Percentiles rank a stretch among this genome's conserved stretches.
These are phyloP conservation scores for Amphipyra berbera DNA, from an alignment of 2,888 invertebrate genomes.

Conservation along the genomic window DNA sequence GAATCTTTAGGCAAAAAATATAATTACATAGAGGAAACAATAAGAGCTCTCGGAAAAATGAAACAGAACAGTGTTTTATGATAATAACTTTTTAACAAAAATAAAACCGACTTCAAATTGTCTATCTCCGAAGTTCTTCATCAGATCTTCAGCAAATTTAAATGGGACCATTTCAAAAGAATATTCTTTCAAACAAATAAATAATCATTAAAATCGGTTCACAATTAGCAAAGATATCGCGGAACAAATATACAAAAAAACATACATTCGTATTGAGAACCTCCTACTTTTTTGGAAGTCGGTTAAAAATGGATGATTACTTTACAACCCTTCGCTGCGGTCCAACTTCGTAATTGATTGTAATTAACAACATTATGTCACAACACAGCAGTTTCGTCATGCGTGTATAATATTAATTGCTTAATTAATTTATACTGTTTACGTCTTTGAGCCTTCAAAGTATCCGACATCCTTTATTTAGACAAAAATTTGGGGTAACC, in stretches of 20 bases:
- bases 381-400: conserved; percentile 52
- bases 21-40: conserved; percentile 1
- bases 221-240: no score
- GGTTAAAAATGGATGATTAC: conserved; percentile 44
- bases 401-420: conserved; percentile 55
- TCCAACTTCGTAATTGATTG: conserved; percentile 57
- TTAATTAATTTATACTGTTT: conserved; percentile 44
- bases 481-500: conserved; percentile 1
- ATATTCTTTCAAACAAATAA: no score
- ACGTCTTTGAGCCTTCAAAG: conserved; percentile 23
- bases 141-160: no score
- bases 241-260: no score
- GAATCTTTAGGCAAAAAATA: neutral
- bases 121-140: no score
- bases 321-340: conserved; percentile 31
- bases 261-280: no score
- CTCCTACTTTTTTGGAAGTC: no score
- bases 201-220: no score
- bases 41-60: conserved; percentile 9
- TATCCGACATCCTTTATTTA: conserved; percentile 21
- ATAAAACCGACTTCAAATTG: no score
- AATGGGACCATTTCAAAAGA: no score
- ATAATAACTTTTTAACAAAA: no score
- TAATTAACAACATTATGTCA: conserved; percentile 58
- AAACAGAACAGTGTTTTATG: conserved; percentile 25